phyloP scores from a whole-genome alignment of 2,113 vertebrate species.

The Psilopsiagon aymara region DNA sequence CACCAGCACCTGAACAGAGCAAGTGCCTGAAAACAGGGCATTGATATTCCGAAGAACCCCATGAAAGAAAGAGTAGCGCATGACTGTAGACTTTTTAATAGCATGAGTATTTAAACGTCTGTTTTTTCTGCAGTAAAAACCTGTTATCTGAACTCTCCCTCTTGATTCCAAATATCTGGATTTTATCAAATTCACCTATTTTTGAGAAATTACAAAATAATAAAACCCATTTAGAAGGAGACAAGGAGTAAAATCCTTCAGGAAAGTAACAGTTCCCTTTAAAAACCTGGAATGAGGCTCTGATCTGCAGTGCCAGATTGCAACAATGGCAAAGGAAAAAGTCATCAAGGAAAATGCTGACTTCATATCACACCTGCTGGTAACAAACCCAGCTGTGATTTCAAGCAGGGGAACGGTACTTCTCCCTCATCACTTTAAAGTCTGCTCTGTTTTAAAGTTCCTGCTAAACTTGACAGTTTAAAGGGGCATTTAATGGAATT shows the following conservation, averaged over 20 bases:
- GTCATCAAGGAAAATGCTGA: slow-evolving; percentile 41
- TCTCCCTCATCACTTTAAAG: slow-evolving; percentile 44
- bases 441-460: slow-evolving; percentile 39
- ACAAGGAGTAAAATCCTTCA: slow-evolving; percentile 38
- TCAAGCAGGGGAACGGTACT: not conserved
- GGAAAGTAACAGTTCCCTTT: slow-evolving; percentile 36
- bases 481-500: slow-evolving; percentile 35
- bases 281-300: slow-evolving; percentile 34
- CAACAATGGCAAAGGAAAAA: slow-evolving; percentile 54
- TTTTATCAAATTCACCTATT: slow-evolving; percentile 58
- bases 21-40: not conserved
- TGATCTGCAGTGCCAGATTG: not conserved
- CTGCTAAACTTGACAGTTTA: slow-evolving; percentile 18
- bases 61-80: not conserved
- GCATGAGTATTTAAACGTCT: slow-evolving; percentile 1
- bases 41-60: not conserved
- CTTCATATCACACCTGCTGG: slow-evolving; percentile 57
- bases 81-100: not conserved
- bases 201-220: slow-evolving; percentile 40
- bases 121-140: slow-evolving; percentile 20
- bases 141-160: slow-evolving; percentile 15
- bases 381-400: slow-evolving; percentile 48
- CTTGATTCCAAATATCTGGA: slow-evolving; percentile 58
- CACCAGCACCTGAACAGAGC: not conserved
- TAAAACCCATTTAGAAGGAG: slow-evolving; percentile 29